phyloP scores from a whole-genome alignment of 1,140 invertebrate species.

The Leptopilina clavipes region DNA sequence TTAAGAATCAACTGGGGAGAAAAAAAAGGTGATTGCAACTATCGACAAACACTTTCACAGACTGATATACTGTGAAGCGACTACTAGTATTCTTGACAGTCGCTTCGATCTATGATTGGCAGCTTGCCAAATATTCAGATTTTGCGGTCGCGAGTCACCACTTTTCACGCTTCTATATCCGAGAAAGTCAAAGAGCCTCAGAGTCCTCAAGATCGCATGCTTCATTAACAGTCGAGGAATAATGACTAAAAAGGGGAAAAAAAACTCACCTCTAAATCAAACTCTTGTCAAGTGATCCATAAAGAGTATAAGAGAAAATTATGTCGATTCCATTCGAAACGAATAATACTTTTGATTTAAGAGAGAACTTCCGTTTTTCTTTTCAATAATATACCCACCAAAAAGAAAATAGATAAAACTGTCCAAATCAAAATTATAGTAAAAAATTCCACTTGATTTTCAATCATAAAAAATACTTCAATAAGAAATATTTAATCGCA shows the following conservation, averaged over 20 bases:
- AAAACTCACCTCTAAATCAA: not conserved
- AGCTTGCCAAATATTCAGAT: slow-evolving; percentile 48
- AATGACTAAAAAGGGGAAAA: slow-evolving; percentile 2
- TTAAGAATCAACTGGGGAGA: slow-evolving; percentile 30
- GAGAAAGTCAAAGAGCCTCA: slow-evolving; percentile 42
- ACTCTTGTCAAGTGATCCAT: not conserved
- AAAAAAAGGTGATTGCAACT: slow-evolving; percentile 48
- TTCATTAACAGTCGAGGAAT: slow-evolving; percentile 36
- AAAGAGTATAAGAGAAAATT: not conserved
- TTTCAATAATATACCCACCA: no score
- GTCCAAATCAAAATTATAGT: no score
- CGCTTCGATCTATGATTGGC: slow-evolving; percentile 57
- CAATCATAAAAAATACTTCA: no score
- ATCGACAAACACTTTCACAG: slow-evolving; percentile 54
- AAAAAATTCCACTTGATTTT: not conserved
- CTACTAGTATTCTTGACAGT: slow-evolving; percentile 51
- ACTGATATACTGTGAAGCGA: slow-evolving; percentile 51
- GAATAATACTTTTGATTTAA: not conserved
- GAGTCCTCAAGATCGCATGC: slow-evolving; percentile 34
- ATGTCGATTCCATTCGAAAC: not conserved
- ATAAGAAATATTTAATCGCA: no score
- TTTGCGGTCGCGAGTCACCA: slow-evolving; percentile 49
- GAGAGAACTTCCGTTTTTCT: no score
- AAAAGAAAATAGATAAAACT: no score
- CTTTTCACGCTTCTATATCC: slow-evolving; percentile 43